phyloP scores from a whole-genome alignment of 2,113 vertebrate genomes.

The Tringa solitaria region DNA sequence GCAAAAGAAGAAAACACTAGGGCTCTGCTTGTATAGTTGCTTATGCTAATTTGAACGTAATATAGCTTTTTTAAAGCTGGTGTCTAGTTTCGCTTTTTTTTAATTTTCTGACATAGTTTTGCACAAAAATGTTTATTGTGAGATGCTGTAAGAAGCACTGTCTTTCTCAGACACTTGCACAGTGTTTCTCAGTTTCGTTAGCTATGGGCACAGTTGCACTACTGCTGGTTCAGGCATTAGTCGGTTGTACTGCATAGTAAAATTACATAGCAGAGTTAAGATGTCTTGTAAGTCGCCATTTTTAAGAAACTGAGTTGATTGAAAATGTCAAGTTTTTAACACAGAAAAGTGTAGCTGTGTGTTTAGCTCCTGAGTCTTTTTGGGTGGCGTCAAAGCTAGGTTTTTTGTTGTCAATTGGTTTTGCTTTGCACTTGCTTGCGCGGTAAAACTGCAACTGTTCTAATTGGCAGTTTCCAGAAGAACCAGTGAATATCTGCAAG shows the following conservation, averaged over 20 bases:
- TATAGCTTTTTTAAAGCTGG: neutral
- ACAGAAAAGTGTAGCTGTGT: neutral
- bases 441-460: neutral
- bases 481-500: neutral
- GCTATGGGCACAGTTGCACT: rapidly evolving
- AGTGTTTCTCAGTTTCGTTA: neutral
- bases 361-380: neutral
- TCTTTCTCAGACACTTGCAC: neutral
- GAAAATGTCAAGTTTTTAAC: neutral
- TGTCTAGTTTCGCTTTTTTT: neutral
- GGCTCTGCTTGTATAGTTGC: neutral
- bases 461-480: neutral
- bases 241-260: neutral
- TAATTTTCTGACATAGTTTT: neutral
- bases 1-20: neutral
- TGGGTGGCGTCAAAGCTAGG: rapidly evolving
- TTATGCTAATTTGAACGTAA: neutral
- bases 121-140: neutral
- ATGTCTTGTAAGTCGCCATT: neutral
- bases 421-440: neutral
- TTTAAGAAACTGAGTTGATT: neutral
- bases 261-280: neutral
- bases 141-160: neutral
- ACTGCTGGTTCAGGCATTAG: neutral
- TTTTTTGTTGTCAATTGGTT: neutral